Conservation (phyloP, 2,113 vertebrate species). For the Rhinichthys klamathensis region DNA sequence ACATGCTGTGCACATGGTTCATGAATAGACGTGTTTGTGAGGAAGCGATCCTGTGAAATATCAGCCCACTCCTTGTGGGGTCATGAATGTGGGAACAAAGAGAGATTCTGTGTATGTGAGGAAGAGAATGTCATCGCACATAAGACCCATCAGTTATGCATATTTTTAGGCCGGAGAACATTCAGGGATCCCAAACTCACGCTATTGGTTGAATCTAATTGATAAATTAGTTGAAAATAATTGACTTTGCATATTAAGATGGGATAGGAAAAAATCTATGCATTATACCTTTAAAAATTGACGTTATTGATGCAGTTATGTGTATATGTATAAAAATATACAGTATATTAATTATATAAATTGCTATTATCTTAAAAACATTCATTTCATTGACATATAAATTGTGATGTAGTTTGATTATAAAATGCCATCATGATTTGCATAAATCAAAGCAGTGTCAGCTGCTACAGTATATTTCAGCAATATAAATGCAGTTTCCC, state of each 20-base stretch:
- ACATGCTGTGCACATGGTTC: conserved; percentile 48
- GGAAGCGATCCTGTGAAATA: conserved; percentile 72
- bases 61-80: conserved; percentile 57
- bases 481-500: background rate
- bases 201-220: conserved; percentile 7
- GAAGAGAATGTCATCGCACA: conserved; percentile 79
- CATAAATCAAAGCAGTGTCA: background rate
- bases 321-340: no score
- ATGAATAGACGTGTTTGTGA: conserved; percentile 84
- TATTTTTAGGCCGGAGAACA: conserved; percentile 59
- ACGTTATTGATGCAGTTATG: background rate
- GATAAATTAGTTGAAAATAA: no score
- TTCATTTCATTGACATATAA: no score
- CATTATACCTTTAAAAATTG: background rate
- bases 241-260: background rate
- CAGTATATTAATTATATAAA: no score
- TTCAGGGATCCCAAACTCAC: background rate
- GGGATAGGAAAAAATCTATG: background rate
- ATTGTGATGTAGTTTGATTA: no score
- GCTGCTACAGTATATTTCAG: background rate
- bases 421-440: background rate
- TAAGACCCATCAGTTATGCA: conserved; percentile 66
- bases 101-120: conserved; percentile 74
- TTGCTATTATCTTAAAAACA: no score
- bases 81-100: conserved; percentile 77